Evolutionary conservation across 2,797 vertebrate species (phyloP), one percentile per base, ranked within the genome.

Genomic region (Danio albolineatus): DNA sequence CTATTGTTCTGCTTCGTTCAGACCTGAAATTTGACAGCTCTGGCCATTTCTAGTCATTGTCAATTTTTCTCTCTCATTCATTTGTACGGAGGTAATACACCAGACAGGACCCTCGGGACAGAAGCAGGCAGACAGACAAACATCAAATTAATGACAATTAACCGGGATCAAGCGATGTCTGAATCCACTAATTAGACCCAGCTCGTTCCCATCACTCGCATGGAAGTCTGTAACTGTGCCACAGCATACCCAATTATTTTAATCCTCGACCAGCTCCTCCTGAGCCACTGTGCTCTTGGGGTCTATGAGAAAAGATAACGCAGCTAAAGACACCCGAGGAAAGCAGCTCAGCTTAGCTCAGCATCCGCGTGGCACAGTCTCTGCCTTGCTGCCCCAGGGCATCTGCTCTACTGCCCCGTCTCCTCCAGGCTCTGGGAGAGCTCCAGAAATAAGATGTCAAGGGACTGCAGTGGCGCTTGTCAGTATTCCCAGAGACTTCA

Each of bases 151-250:
- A 86, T 88, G 86, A 86, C 85, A 88, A 89, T 90, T 89, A 91
- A 89, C 82, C 76, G 72, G 83, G 74, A 88, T 87, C 88, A 82
- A 83, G 86, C 82, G 79, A 89, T 88, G 85, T 53, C 89, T 75
- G 83, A 94, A 85, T 89, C 90, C 95, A 90, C 90, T 95, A 95
- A 96, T 96, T 95, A 94, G 93, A 93, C 92, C 10, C 95, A 95
- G 95, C 95, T 92, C 86, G 92, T 88, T n/a, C 51, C 87, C 82
- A 88, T 91, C 91, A 90, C 92, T 89, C 88, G 92, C 73, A 54
- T 85, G 89, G 93, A 57, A 93, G 92, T 88, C 89, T 91, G 89
- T 94, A 93, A 92, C 90, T 91, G 88, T 94, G 92, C 91, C 90
- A 83, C 85, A 48, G 86, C 90, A 93, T 89, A 90, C 92, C 89